phyloP scores from a whole-genome alignment of 2,113 vertebrate genomes.

The Notothenia rossii region DNA sequence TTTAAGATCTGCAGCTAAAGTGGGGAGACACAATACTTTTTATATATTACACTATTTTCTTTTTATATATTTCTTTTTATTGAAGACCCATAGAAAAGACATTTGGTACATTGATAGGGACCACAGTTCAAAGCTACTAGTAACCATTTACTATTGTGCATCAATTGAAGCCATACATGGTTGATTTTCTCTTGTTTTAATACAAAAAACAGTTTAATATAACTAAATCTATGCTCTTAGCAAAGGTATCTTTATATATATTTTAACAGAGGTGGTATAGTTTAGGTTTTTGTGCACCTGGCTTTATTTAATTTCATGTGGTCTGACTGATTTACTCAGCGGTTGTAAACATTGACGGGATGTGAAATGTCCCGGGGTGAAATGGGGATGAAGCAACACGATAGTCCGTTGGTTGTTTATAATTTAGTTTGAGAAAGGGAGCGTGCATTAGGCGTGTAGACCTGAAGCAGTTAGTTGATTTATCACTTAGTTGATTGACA shows the following conservation, averaged over 20 bases:
- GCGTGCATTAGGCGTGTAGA: neutral
- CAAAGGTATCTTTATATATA: neutral
- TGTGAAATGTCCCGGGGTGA: neutral
- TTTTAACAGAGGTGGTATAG: neutral
- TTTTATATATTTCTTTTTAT: no score
- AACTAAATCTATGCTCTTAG: neutral
- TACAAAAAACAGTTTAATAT: no score
- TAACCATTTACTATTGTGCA: no score
- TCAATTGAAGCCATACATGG: no score
- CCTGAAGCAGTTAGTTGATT: neutral
- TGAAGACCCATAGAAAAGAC: no score
- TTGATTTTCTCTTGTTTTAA: neutral
- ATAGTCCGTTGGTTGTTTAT: neutral
- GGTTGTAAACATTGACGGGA: slow-evolving; percentile 20
- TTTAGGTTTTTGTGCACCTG: slow-evolving; percentile 29
- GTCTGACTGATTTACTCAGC: slow-evolving; percentile 40
- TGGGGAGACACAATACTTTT: no score
- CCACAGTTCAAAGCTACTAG: no score
- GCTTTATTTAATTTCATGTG: slow-evolving; percentile 48
- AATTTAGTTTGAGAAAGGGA: neutral
- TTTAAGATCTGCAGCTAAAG: slow-evolving; percentile 49
- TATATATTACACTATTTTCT: no score
- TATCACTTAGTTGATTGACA: neutral
- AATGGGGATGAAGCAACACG: slow-evolving; percentile 3
- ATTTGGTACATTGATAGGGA: no score